A percentile compares a stretch with the other conserved stretches of the same genome.
Evolutionary conservation across 2,113 vertebrate genomes (phyloP).

Genomic region (Paracanthobrama guichenoti): DNA sequence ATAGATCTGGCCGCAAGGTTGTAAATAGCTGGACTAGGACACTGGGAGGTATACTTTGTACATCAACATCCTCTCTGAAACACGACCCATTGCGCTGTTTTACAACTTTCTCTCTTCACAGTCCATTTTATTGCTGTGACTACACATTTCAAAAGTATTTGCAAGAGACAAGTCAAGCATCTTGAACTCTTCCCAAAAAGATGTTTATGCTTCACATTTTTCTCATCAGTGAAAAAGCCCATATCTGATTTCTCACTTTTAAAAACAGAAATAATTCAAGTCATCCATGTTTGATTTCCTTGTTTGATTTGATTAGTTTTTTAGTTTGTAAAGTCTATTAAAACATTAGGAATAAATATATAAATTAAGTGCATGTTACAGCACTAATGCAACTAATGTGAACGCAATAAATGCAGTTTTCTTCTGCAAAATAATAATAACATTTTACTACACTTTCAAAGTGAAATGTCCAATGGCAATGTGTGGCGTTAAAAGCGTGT

Average conservation of each 20-base stretch:
- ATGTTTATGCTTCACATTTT: slow-evolving; percentile 29
- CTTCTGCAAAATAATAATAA: no score
- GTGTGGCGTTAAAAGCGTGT: no score
- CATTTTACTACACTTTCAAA: no score
- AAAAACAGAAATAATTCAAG: not conserved
- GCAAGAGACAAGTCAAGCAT: not conserved
- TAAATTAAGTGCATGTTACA: no score
- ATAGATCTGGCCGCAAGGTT: slow-evolving; percentile 44
- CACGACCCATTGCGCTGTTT: slow-evolving; percentile 32
- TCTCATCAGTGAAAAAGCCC: not conserved
- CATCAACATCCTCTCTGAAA: slow-evolving; percentile 23
- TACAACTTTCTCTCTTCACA: slow-evolving; percentile 24
- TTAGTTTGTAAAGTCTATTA: no score
- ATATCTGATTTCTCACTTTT: not conserved
- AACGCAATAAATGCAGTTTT: no score
- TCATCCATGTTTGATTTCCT: no score
- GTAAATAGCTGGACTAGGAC: slow-evolving; percentile 48
- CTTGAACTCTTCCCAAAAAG: not conserved
- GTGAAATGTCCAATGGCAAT: no score
- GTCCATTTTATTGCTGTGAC: not conserved
- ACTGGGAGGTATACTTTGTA: slow-evolving; percentile 32
- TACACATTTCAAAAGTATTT: slow-evolving; percentile 20
- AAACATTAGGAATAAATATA: no score
- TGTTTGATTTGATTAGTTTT: no score
- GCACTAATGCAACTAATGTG: no score